Evolutionary conservation across 2,888 invertebrate genomes (phyloP).

Genomic region (Nezara viridula): DNA sequence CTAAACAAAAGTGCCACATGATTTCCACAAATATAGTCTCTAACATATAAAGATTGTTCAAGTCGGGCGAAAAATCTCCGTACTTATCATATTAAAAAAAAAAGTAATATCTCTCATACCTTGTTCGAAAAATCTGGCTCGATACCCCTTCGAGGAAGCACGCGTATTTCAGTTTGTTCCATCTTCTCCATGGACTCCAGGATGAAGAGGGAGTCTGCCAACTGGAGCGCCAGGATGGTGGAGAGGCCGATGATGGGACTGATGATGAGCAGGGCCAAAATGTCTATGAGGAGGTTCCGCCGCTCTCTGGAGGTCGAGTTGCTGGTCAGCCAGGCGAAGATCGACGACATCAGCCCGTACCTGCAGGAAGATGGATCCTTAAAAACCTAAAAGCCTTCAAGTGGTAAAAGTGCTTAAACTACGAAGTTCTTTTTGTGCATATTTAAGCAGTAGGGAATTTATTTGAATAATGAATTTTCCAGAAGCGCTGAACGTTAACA

Average conservation of each 20-base stretch:
- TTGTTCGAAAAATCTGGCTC: not conserved
- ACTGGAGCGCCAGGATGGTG: conserved; percentile 53
- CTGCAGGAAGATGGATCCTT: conserved; percentile 66
- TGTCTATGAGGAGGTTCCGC: conserved; percentile 71
- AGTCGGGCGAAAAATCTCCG: no score
- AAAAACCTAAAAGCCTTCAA: not conserved
- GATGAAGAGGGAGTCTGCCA: conserved; percentile 46
- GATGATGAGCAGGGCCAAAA: conserved; percentile 73
- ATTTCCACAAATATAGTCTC: no score
- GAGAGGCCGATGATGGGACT: conserved; percentile 68
- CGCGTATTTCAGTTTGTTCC: not conserved
- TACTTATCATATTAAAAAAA: no score
- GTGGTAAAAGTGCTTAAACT: not conserved
- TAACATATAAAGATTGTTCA: no score
- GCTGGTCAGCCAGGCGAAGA: conserved; percentile 75
- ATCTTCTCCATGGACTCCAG: not conserved
- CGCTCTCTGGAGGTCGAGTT: conserved; percentile 68
- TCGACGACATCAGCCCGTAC: conserved; percentile 73
- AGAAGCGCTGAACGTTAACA: no score
- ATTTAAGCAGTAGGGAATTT: no score
- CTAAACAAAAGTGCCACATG: no score
- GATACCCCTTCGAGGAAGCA: not conserved
- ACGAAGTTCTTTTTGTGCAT: no score
- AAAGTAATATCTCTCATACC: not conserved
- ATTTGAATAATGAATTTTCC: no score